Evolutionary conservation across 2,797 vertebrate species (phyloP).

Genomic region (Catharus ustulatus): DNA sequence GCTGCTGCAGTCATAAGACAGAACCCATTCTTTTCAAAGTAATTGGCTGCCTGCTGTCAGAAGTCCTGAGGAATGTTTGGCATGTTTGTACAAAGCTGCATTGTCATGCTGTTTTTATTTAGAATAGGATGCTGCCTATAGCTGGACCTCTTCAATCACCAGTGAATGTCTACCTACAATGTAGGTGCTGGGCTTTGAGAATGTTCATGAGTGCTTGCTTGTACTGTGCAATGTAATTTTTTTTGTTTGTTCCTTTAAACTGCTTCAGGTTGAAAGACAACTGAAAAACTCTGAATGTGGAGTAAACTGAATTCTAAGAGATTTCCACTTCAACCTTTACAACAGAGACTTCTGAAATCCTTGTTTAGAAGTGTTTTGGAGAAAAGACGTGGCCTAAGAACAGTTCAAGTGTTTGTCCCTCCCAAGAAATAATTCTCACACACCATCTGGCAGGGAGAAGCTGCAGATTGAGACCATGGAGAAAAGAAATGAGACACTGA

Average conservation of each 20-base stretch:
- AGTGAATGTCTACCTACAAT: not conserved
- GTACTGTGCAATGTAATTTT: not conserved
- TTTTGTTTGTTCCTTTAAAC: not conserved
- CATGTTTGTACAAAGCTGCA: conserved; percentile 55
- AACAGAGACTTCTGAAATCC: not conserved
- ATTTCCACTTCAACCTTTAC: not conserved
- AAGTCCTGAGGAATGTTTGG: conserved; percentile 67
- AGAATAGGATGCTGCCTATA: conserved; percentile 31
- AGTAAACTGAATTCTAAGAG: not conserved
- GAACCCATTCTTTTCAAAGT: conserved; percentile 74
- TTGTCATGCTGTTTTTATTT: conserved; percentile 56
- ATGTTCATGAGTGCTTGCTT: not conserved
- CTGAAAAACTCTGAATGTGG: not conserved
- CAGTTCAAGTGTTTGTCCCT: not conserved
- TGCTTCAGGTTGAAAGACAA: not conserved
- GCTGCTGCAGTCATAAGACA: conserved; percentile 67
- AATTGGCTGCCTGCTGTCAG: conserved; percentile 80
- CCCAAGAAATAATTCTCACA: conserved; percentile 40
- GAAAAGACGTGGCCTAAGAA: not conserved
- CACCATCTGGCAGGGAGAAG: conserved; percentile 30
- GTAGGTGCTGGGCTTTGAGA: not conserved
- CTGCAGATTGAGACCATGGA: not conserved
- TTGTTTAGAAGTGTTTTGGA: not conserved
- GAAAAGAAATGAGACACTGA: not conserved
- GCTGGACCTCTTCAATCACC: conserved; percentile 33